Evolutionary conservation across 1,140 invertebrate genomes (phyloP).

Genomic region (Lordiphosa collinella): DNA sequence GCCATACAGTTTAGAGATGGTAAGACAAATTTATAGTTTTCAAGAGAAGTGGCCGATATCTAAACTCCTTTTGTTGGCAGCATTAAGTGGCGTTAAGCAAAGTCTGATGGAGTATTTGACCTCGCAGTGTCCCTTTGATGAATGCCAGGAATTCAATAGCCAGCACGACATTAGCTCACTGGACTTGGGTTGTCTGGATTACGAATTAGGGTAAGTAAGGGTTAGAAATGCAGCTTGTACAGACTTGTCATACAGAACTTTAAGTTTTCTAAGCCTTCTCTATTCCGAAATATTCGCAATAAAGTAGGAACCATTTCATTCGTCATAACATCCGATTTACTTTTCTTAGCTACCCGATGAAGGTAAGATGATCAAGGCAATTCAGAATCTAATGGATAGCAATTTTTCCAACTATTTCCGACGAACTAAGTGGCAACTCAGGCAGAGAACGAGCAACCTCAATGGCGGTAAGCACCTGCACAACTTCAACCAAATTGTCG

Average conservation of each 20-base stretch:
- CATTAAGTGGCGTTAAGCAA: conserved; percentile 8
- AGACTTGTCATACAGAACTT: too few species aligned
- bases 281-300: too few species aligned
- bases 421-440: neutral
- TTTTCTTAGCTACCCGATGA: conserved; percentile 7
- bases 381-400: neutral
- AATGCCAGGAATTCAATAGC: conserved; percentile 17
- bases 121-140: neutral
- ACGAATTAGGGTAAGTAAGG: conserved; percentile 14
- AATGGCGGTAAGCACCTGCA: conserved; percentile 1
- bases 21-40: neutral
- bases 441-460: neutral
- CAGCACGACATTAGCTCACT: conserved; percentile 5
- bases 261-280: too few species aligned
- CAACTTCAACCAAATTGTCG: too few species aligned
- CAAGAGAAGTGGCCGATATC: neutral
- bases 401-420: neutral
- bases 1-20: conserved; percentile 21
- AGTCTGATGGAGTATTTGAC: conserved; percentile 6
- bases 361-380: neutral
- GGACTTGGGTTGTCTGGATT: conserved; percentile 26
- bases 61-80: neutral
- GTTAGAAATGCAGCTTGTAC: too few species aligned
- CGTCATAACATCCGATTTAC: too few species aligned
- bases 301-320: too few species aligned